Percentiles rank a stretch among this genome's conserved stretches.
Evolutionary conservation across 2,888 invertebrate genomes (phyloP).

Genomic region (Syritta pipiens): DNA sequence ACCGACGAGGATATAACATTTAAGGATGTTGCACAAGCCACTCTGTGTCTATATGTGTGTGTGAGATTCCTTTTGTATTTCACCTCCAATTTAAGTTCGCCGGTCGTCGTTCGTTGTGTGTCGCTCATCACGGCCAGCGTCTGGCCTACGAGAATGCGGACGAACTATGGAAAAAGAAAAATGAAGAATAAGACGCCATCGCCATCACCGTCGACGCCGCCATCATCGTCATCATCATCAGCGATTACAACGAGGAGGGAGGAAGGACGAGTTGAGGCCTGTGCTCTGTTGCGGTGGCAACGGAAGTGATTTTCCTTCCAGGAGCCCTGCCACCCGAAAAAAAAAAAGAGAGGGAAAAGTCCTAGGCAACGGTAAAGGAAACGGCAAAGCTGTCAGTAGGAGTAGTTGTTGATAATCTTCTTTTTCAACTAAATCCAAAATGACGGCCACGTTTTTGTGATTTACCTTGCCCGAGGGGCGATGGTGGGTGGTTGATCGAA

Average conservation of each 20-base stretch:
- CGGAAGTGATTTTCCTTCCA: slow-evolving; percentile 36
- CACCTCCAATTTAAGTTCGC: slow-evolving; percentile 35
- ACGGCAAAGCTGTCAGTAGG: neutral
- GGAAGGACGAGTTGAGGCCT: neutral
- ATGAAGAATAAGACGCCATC: slow-evolving; percentile 25
- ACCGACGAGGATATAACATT: slow-evolving; percentile 40
- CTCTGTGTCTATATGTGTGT: neutral
- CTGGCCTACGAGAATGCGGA: neutral
- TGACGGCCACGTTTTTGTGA: slow-evolving; percentile 18
- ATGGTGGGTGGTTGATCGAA: slow-evolving; percentile 26
- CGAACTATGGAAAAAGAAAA: slow-evolving; percentile 14
- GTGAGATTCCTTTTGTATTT: neutral
- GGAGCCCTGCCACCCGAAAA: too few relatives aligned
- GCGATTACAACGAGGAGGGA: slow-evolving; percentile 13
- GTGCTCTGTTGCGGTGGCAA: slow-evolving; percentile 7
- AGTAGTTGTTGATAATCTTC: slow-evolving; percentile 18
- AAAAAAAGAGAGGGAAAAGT: neutral
- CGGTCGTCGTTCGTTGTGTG: too few relatives aligned
- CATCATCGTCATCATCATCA: slow-evolving; percentile 26
- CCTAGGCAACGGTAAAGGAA: too few relatives aligned
- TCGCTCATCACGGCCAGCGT: neutral
- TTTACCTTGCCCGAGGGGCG: neutral
- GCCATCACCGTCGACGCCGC: slow-evolving; percentile 19
- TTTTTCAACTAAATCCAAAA: slow-evolving; percentile 10
- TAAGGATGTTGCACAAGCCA: slow-evolving; percentile 40